These are phyloP conservation scores for Cryptotermes secundus DNA, from an alignment of 1,140 invertebrate species.

Conservation along the genomic window DNA sequence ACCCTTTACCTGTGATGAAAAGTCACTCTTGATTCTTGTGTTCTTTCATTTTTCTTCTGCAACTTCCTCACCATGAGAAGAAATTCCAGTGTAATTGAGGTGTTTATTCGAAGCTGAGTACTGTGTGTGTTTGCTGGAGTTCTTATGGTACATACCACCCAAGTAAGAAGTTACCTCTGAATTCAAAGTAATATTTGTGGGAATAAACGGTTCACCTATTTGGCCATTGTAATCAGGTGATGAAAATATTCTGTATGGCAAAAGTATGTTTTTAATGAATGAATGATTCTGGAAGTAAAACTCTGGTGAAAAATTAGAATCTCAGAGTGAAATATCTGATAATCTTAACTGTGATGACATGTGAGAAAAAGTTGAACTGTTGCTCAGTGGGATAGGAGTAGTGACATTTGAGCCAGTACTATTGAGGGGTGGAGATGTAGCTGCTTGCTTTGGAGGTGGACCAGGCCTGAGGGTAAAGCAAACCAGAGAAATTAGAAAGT, in stretches of 20 bases:
- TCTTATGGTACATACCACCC: too few relatives aligned
- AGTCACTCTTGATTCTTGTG: not conserved
- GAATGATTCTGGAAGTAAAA: not conserved
- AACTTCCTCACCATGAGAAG: too few relatives aligned
- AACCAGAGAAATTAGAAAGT: conserved; percentile 83
- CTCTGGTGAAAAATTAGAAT: not conserved
- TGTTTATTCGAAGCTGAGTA: not conserved
- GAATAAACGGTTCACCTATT: not conserved
- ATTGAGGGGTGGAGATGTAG: not conserved
- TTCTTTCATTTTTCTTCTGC: not conserved
- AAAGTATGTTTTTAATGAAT: not conserved
- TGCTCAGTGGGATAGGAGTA: not conserved
- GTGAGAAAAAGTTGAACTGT: not conserved
- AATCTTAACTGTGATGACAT: not conserved
- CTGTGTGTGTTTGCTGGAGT: too few relatives aligned
- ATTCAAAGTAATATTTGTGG: not conserved
- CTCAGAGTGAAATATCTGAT: not conserved
- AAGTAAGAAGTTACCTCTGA: not conserved
- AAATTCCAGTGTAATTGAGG: not conserved
- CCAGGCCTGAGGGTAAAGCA: conserved; percentile 87
- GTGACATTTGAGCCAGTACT: not conserved
- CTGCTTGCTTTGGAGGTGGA: conserved; percentile 45
- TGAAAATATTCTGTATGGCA: not conserved
- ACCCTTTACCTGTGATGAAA: not conserved
- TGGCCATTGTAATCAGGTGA: not conserved